Percentiles rank a stretch among this genome's conserved stretches.
Evolutionary conservation across 2,113 vertebrate genomes (phyloP).

Genomic region (Himantopus leucocephalus): DNA sequence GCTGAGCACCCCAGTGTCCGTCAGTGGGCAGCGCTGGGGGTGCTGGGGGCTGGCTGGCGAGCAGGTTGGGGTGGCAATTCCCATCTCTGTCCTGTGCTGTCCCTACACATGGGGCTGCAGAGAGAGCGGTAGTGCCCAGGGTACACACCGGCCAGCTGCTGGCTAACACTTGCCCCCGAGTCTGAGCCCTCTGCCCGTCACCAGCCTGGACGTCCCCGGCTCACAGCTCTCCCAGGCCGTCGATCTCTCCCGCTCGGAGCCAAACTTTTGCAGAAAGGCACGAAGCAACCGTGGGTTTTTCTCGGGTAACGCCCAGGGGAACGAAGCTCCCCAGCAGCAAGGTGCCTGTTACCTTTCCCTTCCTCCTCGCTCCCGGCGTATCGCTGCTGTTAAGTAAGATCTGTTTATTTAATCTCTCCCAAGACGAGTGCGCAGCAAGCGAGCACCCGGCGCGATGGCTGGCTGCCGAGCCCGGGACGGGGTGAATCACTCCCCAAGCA

Average conservation of each 20-base stretch:
- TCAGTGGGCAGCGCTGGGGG: fast-evolving
- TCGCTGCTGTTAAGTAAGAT: background rate
- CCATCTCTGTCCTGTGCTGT: background rate
- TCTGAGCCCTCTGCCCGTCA: background rate
- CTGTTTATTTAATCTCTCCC: background rate
- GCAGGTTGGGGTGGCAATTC: background rate
- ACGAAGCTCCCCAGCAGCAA: background rate
- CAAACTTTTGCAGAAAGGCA: background rate
- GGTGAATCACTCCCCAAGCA: slow-evolving; percentile 39
- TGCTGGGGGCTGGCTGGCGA: background rate
- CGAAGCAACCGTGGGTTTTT: background rate
- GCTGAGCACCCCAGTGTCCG: background rate
- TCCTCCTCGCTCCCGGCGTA: background rate
- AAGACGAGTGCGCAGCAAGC: background rate
- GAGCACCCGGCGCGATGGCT: background rate
- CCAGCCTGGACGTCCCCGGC: fast-evolving
- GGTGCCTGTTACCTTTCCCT: background rate
- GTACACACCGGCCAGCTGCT: fast-evolving
- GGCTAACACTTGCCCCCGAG: background rate
- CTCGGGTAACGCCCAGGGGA: background rate
- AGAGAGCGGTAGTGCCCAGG: fast-evolving
- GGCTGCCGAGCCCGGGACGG: background rate
- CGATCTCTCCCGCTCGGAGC: fast-evolving
- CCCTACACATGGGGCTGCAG: fast-evolving
- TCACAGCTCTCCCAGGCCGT: background rate